Evolutionary conservation across 2,888 invertebrate species (phyloP).

Genomic region (Neoascia interrupta): DNA sequence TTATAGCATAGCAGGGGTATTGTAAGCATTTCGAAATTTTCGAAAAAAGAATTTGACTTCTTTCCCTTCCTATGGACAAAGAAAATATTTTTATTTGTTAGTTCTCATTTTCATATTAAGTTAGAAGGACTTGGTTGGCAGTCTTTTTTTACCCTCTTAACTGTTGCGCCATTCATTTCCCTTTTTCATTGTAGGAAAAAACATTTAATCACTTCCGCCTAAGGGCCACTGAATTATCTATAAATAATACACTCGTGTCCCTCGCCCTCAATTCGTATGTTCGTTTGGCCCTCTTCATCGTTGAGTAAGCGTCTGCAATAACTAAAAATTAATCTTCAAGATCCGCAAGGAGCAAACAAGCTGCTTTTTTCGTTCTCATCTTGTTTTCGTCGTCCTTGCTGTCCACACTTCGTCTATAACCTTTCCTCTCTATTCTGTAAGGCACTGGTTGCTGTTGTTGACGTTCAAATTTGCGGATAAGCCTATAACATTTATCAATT

Average conservation of each 20-base stretch:
- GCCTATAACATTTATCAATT: constrained; percentile 67
- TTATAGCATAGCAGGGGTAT: too few species aligned
- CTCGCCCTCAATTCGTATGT: constrained; percentile 19
- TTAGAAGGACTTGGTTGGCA: too few species aligned
- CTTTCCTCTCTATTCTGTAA: constrained; percentile 1
- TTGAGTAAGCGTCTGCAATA: constrained; percentile 37
- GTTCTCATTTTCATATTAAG: too few species aligned
- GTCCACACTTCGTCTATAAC: constrained; percentile 18
- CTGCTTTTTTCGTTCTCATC: neutral
- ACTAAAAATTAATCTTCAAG: constrained; percentile 61
- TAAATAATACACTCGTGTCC: constrained; percentile 18
- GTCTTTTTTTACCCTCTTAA: too few species aligned
- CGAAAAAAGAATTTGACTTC: too few species aligned
- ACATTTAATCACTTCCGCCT: constrained; percentile 26
- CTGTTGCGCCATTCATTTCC: constrained; percentile 11
- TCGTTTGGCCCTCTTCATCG: constrained; percentile 26
- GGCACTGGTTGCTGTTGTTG: constrained; percentile 58
- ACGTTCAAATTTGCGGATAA: constrained; percentile 66
- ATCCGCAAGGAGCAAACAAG: constrained; percentile 36
- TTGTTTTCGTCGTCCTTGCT: constrained; percentile 13
- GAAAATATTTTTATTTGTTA: too few species aligned
- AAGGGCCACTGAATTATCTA: constrained; percentile 10
- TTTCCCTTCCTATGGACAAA: too few species aligned
- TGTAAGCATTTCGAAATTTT: too few species aligned
- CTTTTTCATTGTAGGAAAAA: neutral